These are phyloP conservation scores for Cyclopterus lumpus DNA, from an alignment of 2,797 vertebrate species.

Conservation along the genomic window DNA sequence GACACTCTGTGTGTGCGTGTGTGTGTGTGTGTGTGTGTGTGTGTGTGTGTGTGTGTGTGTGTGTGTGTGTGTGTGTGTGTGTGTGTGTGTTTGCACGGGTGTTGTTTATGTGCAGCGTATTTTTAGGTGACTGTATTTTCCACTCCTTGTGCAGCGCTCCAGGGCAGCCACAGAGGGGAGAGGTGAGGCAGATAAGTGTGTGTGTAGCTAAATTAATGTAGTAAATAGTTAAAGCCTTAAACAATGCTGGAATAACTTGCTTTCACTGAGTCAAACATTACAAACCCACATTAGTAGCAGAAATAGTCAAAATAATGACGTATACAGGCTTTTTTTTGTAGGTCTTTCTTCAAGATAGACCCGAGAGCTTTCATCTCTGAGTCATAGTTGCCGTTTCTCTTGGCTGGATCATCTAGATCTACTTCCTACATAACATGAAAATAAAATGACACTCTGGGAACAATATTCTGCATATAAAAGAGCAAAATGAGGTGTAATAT, in stretches of 20 bases:
- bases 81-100: slow-evolving; percentile 55
- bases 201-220: neutral
- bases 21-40: slow-evolving; percentile 39
- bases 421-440: slow-evolving; percentile 9
- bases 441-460: slow-evolving; percentile 13
- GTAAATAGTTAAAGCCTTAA: slow-evolving; percentile 16
- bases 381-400: slow-evolving; percentile 19
- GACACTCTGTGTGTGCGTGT: slow-evolving; percentile 54
- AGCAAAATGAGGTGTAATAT: neutral
- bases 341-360: neutral
- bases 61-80: slow-evolving; percentile 31
- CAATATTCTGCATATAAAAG: slow-evolving; percentile 9
- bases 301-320: slow-evolving; percentile 21
- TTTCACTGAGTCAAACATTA: slow-evolving; percentile 12
- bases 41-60: slow-evolving; percentile 25
- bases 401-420: slow-evolving; percentile 4
- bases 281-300: slow-evolving; percentile 22
- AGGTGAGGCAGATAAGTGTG: slow-evolving; percentile 7
- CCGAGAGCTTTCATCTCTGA: neutral
- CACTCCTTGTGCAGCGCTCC: slow-evolving; percentile 84
- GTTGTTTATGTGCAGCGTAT: slow-evolving; percentile 78
- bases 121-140: slow-evolving; percentile 85
- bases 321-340: slow-evolving; percentile 3
- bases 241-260: slow-evolving; percentile 1
- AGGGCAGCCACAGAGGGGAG: slow-evolving; percentile 30